Percentiles rank a stretch among this genome's conserved stretches.
Conservation (phyloP, 2,888 invertebrate genomes). For the Cylloceria caligata region DNA sequence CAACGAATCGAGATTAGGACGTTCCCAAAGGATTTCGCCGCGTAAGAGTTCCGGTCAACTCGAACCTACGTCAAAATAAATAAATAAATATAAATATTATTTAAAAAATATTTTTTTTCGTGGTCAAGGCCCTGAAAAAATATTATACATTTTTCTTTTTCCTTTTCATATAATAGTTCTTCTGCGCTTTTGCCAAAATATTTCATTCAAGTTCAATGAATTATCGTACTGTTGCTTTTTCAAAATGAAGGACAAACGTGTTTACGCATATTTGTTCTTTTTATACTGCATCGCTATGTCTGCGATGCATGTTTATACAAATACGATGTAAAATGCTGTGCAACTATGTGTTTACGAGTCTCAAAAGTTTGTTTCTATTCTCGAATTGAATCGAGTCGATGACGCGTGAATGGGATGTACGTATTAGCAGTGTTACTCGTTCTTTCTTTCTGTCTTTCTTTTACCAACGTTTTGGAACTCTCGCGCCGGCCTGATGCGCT, state of each 20-base stretch:
- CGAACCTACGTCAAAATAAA: neutral
- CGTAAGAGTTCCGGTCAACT: constrained; percentile 29
- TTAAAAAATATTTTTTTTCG: neutral
- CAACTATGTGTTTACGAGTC: constrained; percentile 45
- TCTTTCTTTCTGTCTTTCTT: constrained; percentile 40
- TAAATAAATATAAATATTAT: neutral
- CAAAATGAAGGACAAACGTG: constrained; percentile 2
- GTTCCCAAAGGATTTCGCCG: constrained; percentile 42
- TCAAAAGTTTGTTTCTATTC: constrained; percentile 46
- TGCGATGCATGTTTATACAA: neutral
- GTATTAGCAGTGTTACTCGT: constrained; percentile 34
- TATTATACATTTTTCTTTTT: neutral
- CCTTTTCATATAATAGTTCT: neutral
- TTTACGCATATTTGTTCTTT: constrained; percentile 7
- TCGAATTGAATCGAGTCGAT: constrained; percentile 48
- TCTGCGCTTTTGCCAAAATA: neutral
- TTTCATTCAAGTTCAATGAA: neutral
- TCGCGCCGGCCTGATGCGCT: neutral
- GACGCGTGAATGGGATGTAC: constrained; percentile 56
- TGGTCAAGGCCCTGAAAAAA: neutral
- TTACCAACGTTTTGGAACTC: neutral
- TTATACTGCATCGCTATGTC: neutral
- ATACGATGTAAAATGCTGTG: constrained; percentile 10
- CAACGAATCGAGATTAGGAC: constrained; percentile 16
- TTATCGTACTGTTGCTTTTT: neutral